Evolutionary conservation across 1,140 invertebrate genomes (phyloP), one percentile per base, ranked within the genome.

Genomic region (Oryzaephilus surinamensis): DNA sequence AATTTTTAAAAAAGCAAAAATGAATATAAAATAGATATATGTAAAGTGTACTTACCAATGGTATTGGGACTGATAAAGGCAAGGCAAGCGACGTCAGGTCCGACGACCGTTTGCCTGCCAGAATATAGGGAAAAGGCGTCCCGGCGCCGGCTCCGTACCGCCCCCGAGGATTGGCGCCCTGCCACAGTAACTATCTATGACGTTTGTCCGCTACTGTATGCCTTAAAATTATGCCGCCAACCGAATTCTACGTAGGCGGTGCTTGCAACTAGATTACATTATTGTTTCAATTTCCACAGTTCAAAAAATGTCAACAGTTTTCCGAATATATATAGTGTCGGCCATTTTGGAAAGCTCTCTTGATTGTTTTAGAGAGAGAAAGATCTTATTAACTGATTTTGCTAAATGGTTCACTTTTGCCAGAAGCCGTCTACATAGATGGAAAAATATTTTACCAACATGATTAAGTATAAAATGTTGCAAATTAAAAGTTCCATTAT

Each of bases 361-460:
- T 43, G 50, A 57, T 59, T 57, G 53, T 59, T 59, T 54, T 51
- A 38, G 23, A 38, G n/a, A n/a, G n/a, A n/a, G n/a, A n/a, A n/a
- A 55, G 55, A 58, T 52, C 52, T 56, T 52, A 55, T 59, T 59
- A 54, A 55, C 53, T 52, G 52, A 58, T 55, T 58, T 51, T 42
- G 51, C 48, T 47, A 50, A 50, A 40, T 51, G 38, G 28, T 45
- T 48, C 37, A 41, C 31, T 26, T 32, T 24, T 33, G n/a, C 1
- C 6, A 6, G 13, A 14, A 32, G 2, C 4, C 10, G 19, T 13
- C 11, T 26, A n/a, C 11, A 11, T 15, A 15, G 13, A 35, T 35
- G 33, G 16, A 17, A 33, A 33, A 33, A 13, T 24, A 10, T 4
- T 10, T 24, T 24, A 24, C 8, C 11, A 10, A 24, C 10, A n/a